Conservation (phyloP, 2,888 invertebrate genomes). For the Drosophila kanekoi region DNA sequence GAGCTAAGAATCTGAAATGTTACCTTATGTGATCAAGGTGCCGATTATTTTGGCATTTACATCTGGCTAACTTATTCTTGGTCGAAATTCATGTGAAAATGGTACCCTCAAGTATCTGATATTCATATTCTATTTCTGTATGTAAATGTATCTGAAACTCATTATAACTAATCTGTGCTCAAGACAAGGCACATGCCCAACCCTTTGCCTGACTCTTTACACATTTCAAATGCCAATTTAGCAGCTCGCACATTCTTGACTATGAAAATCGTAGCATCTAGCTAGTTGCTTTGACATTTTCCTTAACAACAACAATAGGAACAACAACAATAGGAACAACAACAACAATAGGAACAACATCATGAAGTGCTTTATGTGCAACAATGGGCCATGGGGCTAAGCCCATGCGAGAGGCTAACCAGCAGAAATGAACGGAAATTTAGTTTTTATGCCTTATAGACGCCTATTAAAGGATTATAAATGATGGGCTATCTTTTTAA, state of each 20-base stretch:
- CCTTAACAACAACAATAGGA: conserved; percentile 1
- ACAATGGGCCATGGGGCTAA: conserved; percentile 44
- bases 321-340: conserved; percentile 1
- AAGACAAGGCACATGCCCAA: not conserved
- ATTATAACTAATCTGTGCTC: not conserved
- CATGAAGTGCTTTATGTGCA: conserved; percentile 30
- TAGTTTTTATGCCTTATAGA: conserved; percentile 54
- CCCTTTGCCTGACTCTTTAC: not conserved
- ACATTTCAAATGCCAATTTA: conserved; percentile 40
- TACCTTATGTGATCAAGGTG: too few species aligned
- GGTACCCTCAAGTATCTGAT: too few species aligned
- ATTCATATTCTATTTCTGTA: too few species aligned
- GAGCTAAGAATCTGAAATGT: too few species aligned
- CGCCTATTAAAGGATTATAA: conserved; percentile 80
- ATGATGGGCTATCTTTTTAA: conserved; percentile 43
- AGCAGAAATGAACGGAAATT: conserved; percentile 51
- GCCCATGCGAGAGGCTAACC: conserved; percentile 10
- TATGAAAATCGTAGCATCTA: conserved; percentile 38
- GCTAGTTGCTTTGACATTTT: conserved; percentile 43
- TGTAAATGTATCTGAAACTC: not conserved
- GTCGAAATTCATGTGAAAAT: too few species aligned
- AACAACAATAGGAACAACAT: conserved; percentile 3
- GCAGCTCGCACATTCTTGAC: conserved; percentile 40
- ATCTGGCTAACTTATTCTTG: too few species aligned
- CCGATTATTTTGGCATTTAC: too few species aligned